Percentiles rank a stretch among this genome's conserved stretches.
Conservation (phyloP, 2,113 vertebrate genomes). For the Leptosomus discolor region DNA sequence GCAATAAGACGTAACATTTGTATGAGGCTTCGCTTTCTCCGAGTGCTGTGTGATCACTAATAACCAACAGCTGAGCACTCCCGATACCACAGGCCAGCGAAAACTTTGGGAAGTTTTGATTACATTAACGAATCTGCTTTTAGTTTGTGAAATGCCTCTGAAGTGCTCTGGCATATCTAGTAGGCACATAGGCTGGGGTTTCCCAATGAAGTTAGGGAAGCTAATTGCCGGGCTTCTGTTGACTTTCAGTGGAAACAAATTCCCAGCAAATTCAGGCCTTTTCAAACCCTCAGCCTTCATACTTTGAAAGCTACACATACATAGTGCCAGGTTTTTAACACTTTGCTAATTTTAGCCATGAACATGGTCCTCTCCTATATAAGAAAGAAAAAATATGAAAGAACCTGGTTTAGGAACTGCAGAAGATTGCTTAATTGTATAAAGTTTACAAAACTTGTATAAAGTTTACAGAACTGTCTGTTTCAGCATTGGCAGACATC, state of each 20-base stretch:
- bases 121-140: not conserved
- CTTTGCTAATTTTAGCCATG: not conserved
- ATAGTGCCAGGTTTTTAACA: not conserved
- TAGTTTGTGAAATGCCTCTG: not conserved
- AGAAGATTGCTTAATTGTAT: not conserved
- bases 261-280: not conserved
- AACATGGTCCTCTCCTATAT: not conserved
- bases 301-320: not conserved
- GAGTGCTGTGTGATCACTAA: not conserved
- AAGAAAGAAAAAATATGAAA: not conserved
- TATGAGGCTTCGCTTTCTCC: not conserved
- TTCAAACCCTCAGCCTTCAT: not conserved
- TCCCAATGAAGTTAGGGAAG: not conserved
- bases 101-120: not conserved
- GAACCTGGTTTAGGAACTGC: not conserved
- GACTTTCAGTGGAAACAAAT: not conserved
- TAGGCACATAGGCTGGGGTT: not conserved
- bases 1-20: not conserved
- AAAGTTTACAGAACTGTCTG: not conserved
- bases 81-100: accelerated
- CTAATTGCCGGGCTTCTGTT: not conserved
- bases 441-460: not conserved
- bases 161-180: not conserved
- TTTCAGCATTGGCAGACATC: not conserved
- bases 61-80: not conserved